Conservation (phyloP, 2,888 invertebrate species). For the Tetheella fluctuosa region DNA sequence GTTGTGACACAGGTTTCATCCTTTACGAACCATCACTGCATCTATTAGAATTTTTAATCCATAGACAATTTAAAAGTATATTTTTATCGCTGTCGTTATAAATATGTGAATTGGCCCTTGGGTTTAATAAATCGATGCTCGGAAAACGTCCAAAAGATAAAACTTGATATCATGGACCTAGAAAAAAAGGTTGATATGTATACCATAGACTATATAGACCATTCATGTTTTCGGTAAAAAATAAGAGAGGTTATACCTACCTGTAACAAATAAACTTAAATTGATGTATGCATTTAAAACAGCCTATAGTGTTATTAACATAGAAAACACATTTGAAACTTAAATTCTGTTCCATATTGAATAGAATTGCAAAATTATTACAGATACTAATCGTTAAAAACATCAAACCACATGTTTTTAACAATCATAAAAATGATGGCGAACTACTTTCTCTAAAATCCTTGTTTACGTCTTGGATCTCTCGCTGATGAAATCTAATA, state of each 20-base stretch:
- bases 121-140: no score
- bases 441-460: slow-evolving; percentile 8
- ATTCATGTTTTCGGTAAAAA: no score
- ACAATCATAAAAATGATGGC: not conserved
- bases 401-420: not conserved
- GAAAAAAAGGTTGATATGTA: no score
- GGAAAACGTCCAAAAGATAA: no score
- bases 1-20: not conserved
- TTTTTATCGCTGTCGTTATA: not conserved
- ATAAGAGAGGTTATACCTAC: no score
- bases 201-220: no score
- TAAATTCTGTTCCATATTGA: not conserved
- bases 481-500: not conserved
- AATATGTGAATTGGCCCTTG: no score
- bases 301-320: not conserved
- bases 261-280: no score
- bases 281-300: not conserved
- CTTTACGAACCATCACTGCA: not conserved
- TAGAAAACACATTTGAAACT: not conserved
- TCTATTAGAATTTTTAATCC: not conserved
- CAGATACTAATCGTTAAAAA: not conserved
- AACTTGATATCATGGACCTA: no score
- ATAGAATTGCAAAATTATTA: not conserved
- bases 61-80: not conserved
- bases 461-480: slow-evolving; percentile 5